Evolutionary conservation across 2,113 vertebrate species (phyloP).

Genomic region (Morone saxatilis): DNA sequence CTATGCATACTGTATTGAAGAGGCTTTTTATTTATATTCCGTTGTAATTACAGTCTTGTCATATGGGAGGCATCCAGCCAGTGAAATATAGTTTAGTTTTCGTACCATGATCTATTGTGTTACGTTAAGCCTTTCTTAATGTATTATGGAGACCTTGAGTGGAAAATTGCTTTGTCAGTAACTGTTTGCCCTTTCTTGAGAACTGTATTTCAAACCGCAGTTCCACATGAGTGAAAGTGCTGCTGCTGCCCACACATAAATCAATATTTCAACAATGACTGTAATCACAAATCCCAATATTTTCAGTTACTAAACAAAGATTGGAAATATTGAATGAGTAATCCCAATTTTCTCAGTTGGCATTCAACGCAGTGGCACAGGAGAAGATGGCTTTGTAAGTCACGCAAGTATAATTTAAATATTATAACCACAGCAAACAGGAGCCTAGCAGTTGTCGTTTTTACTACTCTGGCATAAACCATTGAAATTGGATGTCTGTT

Average conservation of each 20-base stretch:
- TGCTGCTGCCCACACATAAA: constrained; percentile 47
- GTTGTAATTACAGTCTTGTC: constrained; percentile 65
- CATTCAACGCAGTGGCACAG: constrained; percentile 7
- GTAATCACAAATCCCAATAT: constrained; percentile 69
- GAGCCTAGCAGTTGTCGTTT: constrained; percentile 59
- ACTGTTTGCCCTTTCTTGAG: constrained; percentile 72
- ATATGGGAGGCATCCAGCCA: constrained; percentile 35
- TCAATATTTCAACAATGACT: constrained; percentile 65
- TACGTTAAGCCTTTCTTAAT: constrained; percentile 58
- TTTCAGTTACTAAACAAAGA: constrained; percentile 52
- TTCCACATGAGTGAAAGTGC: constrained; percentile 62
- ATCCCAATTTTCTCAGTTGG: constrained; percentile 40
- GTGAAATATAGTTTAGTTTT: constrained; percentile 47
- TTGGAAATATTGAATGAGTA: constrained; percentile 57
- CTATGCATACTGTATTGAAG: constrained; percentile 42
- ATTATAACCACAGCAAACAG: constrained; percentile 42
- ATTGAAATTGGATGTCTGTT: constrained; percentile 68
- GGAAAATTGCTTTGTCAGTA: constrained; percentile 76
- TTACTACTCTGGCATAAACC: constrained; percentile 72
- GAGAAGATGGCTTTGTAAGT: constrained; percentile 39
- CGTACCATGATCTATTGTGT: constrained; percentile 52
- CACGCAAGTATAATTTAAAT: constrained; percentile 54
- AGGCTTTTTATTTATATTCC: constrained; percentile 60
- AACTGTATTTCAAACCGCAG: constrained; percentile 61
- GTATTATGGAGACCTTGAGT: constrained; percentile 72